A percentile compares a stretch with the other conserved stretches of the same genome.
These are phyloP conservation scores for Brenthis ino DNA, from an alignment of 2,888 invertebrate species.

Conservation along the genomic window DNA sequence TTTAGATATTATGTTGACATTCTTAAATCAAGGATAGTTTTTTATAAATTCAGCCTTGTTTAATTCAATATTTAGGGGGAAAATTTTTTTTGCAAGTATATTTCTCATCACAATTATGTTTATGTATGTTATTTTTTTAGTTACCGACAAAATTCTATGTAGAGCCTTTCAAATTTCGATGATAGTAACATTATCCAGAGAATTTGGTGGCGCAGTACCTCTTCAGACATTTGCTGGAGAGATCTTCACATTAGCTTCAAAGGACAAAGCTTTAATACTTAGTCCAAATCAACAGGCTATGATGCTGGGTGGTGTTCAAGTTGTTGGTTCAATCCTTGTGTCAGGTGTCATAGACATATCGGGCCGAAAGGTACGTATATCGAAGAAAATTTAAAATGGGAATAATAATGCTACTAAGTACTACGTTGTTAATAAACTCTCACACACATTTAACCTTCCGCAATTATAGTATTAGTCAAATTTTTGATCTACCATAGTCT, in stretches of 20 bases:
- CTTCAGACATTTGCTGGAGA: constrained; percentile 72
- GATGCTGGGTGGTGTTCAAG: constrained; percentile 69
- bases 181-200: constrained; percentile 57
- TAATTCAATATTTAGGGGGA: too few relatives aligned
- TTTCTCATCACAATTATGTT: not conserved
- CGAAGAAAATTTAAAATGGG: not conserved
- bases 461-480: too few relatives aligned
- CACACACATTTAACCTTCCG: too few relatives aligned
- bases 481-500: too few relatives aligned
- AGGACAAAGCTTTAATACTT: constrained; percentile 52
- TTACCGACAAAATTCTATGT: constrained; percentile 61
- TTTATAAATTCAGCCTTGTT: too few relatives aligned
- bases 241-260: constrained; percentile 61
- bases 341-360: constrained; percentile 65
- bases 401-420: not conserved
- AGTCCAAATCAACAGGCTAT: constrained; percentile 74
- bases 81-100: not conserved
- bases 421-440: not conserved
- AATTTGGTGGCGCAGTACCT: constrained; percentile 68
- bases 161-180: constrained; percentile 65
- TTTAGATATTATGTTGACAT: too few relatives aligned
- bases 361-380: constrained; percentile 63
- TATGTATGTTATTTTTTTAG: constrained; percentile 43
- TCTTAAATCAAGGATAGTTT: too few relatives aligned
- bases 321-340: constrained; percentile 61